Percentiles rank a stretch among this genome's conserved stretches.
phyloP scores from a whole-genome alignment of 2,113 vertebrate genomes.

The Seriola quinqueradiata region DNA sequence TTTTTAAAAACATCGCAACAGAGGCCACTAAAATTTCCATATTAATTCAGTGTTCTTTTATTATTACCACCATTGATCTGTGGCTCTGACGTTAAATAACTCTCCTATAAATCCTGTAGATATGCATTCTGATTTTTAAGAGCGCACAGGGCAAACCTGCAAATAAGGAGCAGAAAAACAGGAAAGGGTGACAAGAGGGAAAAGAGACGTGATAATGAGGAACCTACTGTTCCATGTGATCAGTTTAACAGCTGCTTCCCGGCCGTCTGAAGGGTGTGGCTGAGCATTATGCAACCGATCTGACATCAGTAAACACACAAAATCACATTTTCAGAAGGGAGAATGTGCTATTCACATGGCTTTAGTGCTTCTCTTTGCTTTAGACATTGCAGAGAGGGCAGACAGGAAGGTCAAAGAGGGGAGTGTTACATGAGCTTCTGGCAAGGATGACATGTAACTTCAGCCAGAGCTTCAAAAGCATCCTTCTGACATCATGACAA shows the following conservation, averaged over 20 bases:
- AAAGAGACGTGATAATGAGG: conserved; percentile 44
- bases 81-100: not conserved
- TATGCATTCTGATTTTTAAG: conserved; percentile 6
- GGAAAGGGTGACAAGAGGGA: conserved; percentile 63
- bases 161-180: conserved; percentile 56
- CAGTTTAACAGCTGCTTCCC: conserved; percentile 68
- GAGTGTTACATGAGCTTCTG: not conserved
- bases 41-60: not conserved
- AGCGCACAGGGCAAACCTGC: conserved; percentile 21
- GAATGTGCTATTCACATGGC: not conserved
- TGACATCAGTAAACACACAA: conserved; percentile 29
- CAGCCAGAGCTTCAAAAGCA: conserved; percentile 13
- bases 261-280: conserved; percentile 48
- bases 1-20: conserved; percentile 8
- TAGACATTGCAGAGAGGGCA: conserved; percentile 11
- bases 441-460: not conserved
- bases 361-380: conserved; percentile 12
- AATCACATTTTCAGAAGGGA: conserved; percentile 19
- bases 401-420: conserved; percentile 8
- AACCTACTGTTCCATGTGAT: conserved; percentile 23
- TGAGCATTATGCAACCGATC: conserved; percentile 37
- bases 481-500: conserved; percentile 10
- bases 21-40: conserved; percentile 12
- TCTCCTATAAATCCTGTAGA: not conserved
- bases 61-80: conserved; percentile 23